Conservation (phyloP, 2,797 vertebrate species). For the Lacerta bilineata region DNA sequence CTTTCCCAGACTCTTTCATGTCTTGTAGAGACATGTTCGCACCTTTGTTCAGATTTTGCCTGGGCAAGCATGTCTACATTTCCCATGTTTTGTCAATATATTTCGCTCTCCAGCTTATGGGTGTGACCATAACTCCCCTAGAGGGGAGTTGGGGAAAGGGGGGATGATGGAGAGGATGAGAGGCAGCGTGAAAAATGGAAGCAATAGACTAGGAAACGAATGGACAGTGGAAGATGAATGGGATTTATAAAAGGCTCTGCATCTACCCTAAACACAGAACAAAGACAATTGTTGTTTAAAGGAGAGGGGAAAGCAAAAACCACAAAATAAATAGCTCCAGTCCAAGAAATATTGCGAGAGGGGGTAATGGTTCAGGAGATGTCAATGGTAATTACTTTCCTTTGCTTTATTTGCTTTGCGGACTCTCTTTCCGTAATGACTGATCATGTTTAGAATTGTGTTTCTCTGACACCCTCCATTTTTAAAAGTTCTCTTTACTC, state of each 20-base stretch:
- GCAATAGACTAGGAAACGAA: neutral
- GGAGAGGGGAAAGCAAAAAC: neutral
- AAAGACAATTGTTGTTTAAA: neutral
- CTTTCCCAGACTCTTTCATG: too few relatives aligned
- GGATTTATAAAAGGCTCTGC: neutral
- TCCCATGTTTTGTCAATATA: too few relatives aligned
- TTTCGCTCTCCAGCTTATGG: neutral
- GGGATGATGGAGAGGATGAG: neutral
- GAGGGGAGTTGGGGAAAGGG: neutral
- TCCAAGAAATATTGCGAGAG: constrained; percentile 16
- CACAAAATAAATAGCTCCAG: constrained; percentile 1
- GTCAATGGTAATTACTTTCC: constrained; percentile 25
- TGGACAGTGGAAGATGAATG: neutral
- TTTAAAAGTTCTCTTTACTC: constrained; percentile 3
- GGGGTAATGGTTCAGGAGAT: neutral
- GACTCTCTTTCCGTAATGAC: neutral
- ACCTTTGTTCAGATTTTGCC: neutral
- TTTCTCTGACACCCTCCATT: neutral
- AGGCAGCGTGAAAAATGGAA: accelerated
- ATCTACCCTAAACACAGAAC: neutral
- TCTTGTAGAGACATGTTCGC: too few relatives aligned
- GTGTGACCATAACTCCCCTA: neutral
- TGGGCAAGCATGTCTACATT: too few relatives aligned
- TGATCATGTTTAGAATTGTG: constrained; percentile 17
- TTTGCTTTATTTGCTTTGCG: neutral